A percentile compares a stretch with the other conserved stretches of the same genome.
Evolutionary conservation across 2,888 invertebrate species (phyloP).

Genomic region (Antitype chi): DNA sequence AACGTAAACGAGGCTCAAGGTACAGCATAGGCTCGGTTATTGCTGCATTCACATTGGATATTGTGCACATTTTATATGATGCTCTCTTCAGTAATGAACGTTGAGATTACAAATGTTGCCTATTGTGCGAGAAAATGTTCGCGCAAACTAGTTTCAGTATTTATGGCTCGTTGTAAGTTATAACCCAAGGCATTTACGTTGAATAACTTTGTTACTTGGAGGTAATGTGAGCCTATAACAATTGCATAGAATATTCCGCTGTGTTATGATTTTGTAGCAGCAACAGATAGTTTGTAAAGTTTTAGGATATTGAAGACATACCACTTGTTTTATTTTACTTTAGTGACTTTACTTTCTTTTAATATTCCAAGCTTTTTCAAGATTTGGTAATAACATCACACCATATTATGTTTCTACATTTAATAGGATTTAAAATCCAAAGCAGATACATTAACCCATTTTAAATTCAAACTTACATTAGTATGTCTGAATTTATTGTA

Average conservation of each 20-base stretch:
- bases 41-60: slow-evolving; percentile 48
- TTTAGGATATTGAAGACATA: background rate
- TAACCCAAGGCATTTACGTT: slow-evolving; percentile 35
- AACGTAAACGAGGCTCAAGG: slow-evolving; percentile 24
- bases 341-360: background rate
- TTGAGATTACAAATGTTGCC: slow-evolving; percentile 47
- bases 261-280: slow-evolving; percentile 18
- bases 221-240: slow-evolving; percentile 36
- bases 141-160: slow-evolving; percentile 33
- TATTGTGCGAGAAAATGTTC: slow-evolving; percentile 40
- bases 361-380: background rate
- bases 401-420: background rate
- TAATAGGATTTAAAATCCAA: background rate
- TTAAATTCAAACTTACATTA: background rate
- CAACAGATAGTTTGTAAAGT: slow-evolving; percentile 39
- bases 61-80: slow-evolving; percentile 59
- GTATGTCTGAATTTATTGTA: too few species aligned
- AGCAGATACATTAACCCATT: background rate
- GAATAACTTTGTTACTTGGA: slow-evolving; percentile 35
- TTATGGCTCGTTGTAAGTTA: slow-evolving; percentile 28
- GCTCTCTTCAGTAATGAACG: slow-evolving; percentile 50
- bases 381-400: background rate
- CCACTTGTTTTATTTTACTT: background rate
- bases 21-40: slow-evolving; percentile 43
- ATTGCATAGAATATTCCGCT: slow-evolving; percentile 45